Conservation (phyloP, 2,888 invertebrate genomes). For the Diarsia rubi region DNA sequence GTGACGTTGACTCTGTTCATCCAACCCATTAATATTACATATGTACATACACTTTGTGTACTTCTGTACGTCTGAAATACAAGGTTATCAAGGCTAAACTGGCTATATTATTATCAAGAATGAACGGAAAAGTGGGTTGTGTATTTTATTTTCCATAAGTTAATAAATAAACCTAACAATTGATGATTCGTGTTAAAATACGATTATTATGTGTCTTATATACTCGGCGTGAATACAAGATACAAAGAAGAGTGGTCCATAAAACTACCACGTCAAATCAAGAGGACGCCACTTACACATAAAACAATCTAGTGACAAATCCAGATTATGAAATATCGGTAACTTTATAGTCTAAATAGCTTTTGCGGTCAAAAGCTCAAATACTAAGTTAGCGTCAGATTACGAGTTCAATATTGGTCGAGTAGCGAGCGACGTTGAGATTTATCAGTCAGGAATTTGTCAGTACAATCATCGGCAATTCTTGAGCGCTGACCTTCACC, state of each 20-base stretch:
- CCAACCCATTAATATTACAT: not conserved
- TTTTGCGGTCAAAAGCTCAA: not conserved
- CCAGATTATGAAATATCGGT: not conserved
- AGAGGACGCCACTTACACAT: conserved; percentile 18
- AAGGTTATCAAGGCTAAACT: not conserved
- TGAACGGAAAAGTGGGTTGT: not conserved
- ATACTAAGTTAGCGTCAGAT: not conserved
- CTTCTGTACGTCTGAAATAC: not conserved
- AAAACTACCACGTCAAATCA: not conserved
- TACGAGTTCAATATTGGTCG: not conserved
- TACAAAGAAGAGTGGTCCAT: not conserved
- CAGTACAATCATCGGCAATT: no score
- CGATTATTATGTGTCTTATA: not conserved
- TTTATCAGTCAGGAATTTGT: not conserved
- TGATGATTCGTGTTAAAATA: conserved; percentile 11
- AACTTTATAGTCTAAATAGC: not conserved
- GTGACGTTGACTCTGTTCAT: not conserved
- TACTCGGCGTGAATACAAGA: not conserved
- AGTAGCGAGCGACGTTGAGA: not conserved
- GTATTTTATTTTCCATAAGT: not conserved
- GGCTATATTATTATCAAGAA: not conserved
- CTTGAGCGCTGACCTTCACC: no score
- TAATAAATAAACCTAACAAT: conserved; percentile 15
- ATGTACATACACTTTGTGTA: not conserved
- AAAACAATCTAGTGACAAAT: not conserved